A percentile compares a stretch with the other conserved stretches of the same genome.
phyloP scores from a whole-genome alignment of 2,797 vertebrate genomes.

The Tapirus indicus region DNA sequence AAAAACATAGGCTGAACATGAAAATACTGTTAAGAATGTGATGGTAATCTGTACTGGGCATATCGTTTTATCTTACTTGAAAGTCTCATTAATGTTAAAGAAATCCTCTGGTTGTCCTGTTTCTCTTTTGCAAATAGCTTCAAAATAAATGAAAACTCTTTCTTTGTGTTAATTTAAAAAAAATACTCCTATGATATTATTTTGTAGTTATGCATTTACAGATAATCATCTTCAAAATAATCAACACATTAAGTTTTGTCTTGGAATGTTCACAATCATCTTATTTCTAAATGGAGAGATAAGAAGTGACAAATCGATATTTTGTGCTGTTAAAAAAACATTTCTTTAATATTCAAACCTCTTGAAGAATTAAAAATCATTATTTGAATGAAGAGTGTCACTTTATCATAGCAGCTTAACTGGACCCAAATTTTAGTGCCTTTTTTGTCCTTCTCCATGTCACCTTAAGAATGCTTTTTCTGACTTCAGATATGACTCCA shows the following conservation, averaged over 20 bases:
- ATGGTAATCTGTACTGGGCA: constrained; percentile 76
- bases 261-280: neutral
- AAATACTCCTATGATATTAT: neutral
- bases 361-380: constrained; percentile 18
- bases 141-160: constrained; percentile 58
- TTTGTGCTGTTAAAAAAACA: neutral
- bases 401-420: neutral
- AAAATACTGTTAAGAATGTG: constrained; percentile 70
- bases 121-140: constrained; percentile 19
- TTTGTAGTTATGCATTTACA: neutral
- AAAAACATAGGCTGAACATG: constrained; percentile 77
- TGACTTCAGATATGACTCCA: neutral
- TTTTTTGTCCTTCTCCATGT: neutral
- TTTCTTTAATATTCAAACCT: neutral
- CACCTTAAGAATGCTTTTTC: neutral
- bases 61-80: constrained; percentile 81
- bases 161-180: neutral
- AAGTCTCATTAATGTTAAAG: constrained; percentile 80
- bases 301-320: neutral
- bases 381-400: neutral
- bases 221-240: constrained; percentile 45
- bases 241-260: neutral
- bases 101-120: neutral
- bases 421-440: constrained; percentile 4
- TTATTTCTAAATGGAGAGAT: constrained; percentile 11